A percentile compares a stretch with the other conserved stretches of the same genome.
Conservation (phyloP, 2,888 invertebrate genomes). For the Drosophila pseudotalamancana region DNA sequence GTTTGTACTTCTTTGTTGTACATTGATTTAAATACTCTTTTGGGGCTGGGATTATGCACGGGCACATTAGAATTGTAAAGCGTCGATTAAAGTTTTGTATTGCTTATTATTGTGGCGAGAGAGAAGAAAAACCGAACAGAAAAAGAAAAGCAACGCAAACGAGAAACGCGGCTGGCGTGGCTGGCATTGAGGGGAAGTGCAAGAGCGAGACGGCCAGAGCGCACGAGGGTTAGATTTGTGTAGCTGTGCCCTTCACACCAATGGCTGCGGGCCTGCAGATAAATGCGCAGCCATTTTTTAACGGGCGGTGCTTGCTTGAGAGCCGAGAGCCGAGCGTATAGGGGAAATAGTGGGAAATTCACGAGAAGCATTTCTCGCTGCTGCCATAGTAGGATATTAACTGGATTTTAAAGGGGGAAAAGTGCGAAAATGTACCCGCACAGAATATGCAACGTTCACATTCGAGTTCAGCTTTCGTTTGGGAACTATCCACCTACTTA, state of each 20-base stretch:
- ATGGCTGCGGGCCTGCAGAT: conserved; percentile 45
- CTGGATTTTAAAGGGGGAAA: conserved; percentile 11
- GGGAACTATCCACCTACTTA: conserved; percentile 26
- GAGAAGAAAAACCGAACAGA: conserved; percentile 30
- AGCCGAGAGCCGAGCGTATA: background rate
- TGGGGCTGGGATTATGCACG: conserved; percentile 38
- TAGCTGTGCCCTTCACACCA: conserved; percentile 50
- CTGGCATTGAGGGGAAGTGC: conserved; percentile 55
- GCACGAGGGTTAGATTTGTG: background rate
- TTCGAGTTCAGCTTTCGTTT: conserved; percentile 32
- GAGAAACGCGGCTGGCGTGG: conserved; percentile 12
- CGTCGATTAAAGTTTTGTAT: conserved; percentile 69
- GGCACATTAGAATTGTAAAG: conserved; percentile 64
- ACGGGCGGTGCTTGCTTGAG: conserved; percentile 64
- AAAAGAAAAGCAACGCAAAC: conserved; percentile 3
- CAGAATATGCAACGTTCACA: conserved; percentile 23
- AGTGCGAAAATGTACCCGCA: conserved; percentile 25
- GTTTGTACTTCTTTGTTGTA: conserved; percentile 44
- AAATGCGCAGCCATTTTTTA: conserved; percentile 78
- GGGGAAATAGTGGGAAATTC: conserved; percentile 73
- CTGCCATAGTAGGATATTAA: no score
- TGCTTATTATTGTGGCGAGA: conserved; percentile 49
- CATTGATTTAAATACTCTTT: conserved; percentile 52
- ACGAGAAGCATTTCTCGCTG: background rate
- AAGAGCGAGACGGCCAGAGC: conserved; percentile 21